These are phyloP conservation scores for Pitta sordida DNA, from an alignment of 2,113 vertebrate genomes.

Conservation along the genomic window DNA sequence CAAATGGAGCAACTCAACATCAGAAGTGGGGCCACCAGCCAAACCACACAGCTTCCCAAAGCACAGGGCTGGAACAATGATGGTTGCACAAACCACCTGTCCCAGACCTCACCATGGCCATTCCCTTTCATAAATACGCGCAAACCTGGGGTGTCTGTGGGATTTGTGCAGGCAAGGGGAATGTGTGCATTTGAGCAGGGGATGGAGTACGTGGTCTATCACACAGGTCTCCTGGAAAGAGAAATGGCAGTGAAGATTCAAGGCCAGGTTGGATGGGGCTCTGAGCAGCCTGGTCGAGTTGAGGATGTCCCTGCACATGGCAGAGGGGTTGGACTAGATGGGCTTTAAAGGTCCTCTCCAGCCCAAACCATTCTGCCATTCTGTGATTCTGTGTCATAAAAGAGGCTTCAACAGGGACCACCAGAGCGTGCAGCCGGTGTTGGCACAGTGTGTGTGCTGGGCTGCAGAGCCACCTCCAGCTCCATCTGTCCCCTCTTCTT, in stretches of 20 bases:
- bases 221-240: neutral
- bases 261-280: neutral
- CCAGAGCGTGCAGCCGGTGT: neutral
- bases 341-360: neutral
- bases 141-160: neutral
- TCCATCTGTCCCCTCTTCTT: neutral
- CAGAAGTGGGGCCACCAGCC: neutral
- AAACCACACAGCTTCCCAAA: neutral
- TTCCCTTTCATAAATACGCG: neutral
- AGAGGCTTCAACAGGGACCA: neutral
- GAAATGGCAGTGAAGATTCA: neutral
- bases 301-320: neutral
- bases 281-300: neutral
- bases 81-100: neutral
- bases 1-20: neutral
- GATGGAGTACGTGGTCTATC: fast-evolving
- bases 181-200: neutral
- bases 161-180: neutral
- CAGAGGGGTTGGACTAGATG: neutral
- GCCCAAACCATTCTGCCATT: neutral
- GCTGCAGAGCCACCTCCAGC: neutral
- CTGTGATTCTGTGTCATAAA: neutral
- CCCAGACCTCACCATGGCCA: fast-evolving
- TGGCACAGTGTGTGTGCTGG: neutral
- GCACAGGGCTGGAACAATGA: neutral